Evolutionary conservation across 2,797 vertebrate genomes (phyloP).

Genomic region (Allobates femoralis): DNA sequence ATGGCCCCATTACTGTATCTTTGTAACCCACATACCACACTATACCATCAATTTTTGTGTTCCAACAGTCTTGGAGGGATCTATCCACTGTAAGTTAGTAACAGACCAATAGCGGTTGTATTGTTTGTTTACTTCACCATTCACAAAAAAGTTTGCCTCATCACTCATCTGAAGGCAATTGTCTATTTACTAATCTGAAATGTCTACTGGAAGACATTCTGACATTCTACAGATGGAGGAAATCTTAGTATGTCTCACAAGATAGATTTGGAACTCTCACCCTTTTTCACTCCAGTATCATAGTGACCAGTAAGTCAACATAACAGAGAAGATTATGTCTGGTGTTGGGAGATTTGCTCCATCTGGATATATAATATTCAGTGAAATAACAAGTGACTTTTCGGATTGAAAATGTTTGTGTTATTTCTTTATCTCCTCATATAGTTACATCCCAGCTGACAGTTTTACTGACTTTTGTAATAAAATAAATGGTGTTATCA

Average conservation of each 20-base stretch:
- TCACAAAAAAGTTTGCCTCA: no score
- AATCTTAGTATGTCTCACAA: background rate
- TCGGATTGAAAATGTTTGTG: background rate
- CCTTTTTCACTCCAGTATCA: constrained; percentile 19
- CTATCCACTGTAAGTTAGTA: no score
- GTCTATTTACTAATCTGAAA: background rate
- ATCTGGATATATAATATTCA: background rate
- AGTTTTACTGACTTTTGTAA: background rate
- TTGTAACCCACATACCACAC: no score
- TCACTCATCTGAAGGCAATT: no score
- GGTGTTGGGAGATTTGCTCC: background rate
- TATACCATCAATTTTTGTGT: no score
- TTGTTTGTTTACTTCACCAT: no score
- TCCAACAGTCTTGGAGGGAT: no score
- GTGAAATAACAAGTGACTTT: background rate
- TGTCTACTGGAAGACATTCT: background rate
- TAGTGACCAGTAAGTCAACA: background rate
- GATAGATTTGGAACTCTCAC: background rate
- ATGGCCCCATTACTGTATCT: no score
- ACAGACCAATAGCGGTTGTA: no score
- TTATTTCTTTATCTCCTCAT: background rate
- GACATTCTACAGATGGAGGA: constrained; percentile 7
- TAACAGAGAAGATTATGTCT: background rate
- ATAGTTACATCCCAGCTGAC: background rate
- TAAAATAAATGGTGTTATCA: no score